Conservation (phyloP, 2,888 invertebrate species). For the Polymixis lichenea region DNA sequence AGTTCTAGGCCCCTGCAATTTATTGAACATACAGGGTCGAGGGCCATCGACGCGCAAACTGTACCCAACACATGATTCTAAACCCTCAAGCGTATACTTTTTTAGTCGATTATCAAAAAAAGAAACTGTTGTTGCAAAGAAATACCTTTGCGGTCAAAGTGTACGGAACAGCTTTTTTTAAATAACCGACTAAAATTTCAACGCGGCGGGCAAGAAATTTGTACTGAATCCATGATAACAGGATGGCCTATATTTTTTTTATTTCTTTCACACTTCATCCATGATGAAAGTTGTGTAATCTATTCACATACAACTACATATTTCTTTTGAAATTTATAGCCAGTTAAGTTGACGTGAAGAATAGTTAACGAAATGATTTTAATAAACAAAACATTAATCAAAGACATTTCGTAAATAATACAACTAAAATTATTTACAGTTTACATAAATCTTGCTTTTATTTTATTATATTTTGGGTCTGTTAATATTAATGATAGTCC, state of each 20-base stretch:
- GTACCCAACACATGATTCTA: too few species aligned
- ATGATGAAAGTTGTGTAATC: conserved; percentile 8
- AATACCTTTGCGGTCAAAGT: too few species aligned
- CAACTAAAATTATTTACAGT: neutral
- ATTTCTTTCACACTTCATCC: neutral
- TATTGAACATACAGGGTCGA: neutral
- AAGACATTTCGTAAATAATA: conserved; percentile 25
- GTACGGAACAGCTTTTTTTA: too few species aligned
- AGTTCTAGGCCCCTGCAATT: neutral
- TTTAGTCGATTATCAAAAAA: neutral
- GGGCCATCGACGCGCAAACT: too few species aligned
- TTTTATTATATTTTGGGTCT: neutral
- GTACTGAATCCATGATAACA: neutral
- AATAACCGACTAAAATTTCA: too few species aligned
- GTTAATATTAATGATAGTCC: conserved; percentile 24
- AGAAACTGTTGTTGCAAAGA: neutral
- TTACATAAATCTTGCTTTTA: conserved; percentile 30
- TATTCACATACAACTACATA: neutral
- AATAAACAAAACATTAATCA: conserved; percentile 23
- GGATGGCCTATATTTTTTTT: neutral
- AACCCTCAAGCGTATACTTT: too few species aligned
- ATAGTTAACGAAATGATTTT: neutral
- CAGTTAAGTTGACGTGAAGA: neutral
- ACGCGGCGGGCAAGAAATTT: too few species aligned
- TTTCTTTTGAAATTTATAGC: conserved; percentile 10